Evolutionary conservation across 2,888 invertebrate genomes (phyloP), one percentile per base, ranked within the genome.

Genomic region (Chouioia cunea): DNA sequence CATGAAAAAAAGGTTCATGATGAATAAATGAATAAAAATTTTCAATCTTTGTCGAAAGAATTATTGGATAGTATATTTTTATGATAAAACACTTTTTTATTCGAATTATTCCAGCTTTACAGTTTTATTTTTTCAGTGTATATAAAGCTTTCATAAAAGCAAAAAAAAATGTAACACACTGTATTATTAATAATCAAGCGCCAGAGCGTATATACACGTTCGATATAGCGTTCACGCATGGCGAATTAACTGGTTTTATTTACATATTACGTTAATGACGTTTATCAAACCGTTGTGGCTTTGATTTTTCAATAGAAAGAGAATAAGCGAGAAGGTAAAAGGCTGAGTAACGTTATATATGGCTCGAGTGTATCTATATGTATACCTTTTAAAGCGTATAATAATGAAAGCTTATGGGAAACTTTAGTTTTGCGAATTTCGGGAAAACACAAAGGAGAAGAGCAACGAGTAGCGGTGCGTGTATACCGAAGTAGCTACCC

Each of bases 171-270:
- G 3, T 6, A 27, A n/a, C 54, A n/a, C 48, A 46, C 46, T 59
- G 14, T 64, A 48, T 68, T 67, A 67, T 67, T 68, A 71, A 27
- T 59, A 54, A 64, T 63, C 48, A 59, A 59, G 59, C n/a, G n/a
- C 67, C 48, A 59, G 62, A 71, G 65, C 57, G 65, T 43, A 52
- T 47, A 22, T 20, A 48, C n/a, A 22, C 43, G 63, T 64, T 59
- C 44, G 20, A 2, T 36, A 27, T 6, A 27, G 27, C 27, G 27
- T 27, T 4, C 36, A 20, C 46, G 52, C 58, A 2, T 20, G 50
- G 56, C 27, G 23, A 73, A 73, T 73, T 63, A 69, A 65, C 72
- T 69, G 72, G 69, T 69, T 69, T 73, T 65, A 73, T 69, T 73
- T 65, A 69, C 72, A 69, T 73, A 69, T 73, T 69, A 73, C 62